Conservation (phyloP, 2,888 invertebrate species). For the Maniola hyperantus region DNA sequence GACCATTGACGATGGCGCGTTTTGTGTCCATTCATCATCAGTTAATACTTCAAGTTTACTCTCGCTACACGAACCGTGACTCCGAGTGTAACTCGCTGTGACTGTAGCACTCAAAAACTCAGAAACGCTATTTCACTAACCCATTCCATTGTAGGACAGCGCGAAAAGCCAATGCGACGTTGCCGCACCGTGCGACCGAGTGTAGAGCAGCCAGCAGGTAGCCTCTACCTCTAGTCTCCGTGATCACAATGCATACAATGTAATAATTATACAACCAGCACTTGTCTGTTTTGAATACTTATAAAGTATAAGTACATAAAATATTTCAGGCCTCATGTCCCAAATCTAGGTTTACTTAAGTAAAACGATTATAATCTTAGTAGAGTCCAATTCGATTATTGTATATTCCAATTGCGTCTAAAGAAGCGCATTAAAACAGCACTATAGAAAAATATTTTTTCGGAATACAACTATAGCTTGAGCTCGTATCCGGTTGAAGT, state of each 20-base stretch:
- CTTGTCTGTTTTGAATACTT: conserved; percentile 60
- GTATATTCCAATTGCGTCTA: neutral
- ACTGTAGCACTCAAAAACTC: conserved; percentile 52
- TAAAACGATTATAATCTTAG: conserved; percentile 51
- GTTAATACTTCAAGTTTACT: conserved; percentile 55
- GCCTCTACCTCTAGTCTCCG: conserved; percentile 56
- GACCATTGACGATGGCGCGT: conserved; percentile 46
- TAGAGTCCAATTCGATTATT: conserved; percentile 62
- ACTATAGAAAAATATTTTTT: neutral
- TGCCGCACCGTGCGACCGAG: conserved; percentile 77
- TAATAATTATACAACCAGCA: conserved; percentile 74
- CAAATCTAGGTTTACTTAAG: conserved; percentile 39
- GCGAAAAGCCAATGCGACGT: conserved; percentile 77
- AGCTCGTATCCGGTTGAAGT: conserved; percentile 31
- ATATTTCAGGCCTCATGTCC: conserved; percentile 69
- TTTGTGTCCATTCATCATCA: conserved; percentile 52
- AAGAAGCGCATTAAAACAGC: neutral
- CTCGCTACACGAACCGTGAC: conserved; percentile 56
- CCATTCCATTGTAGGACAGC: conserved; percentile 70
- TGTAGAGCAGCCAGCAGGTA: conserved; percentile 64
- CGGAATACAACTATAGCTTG: neutral
- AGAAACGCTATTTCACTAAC: conserved; percentile 63
- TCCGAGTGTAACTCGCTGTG: conserved; percentile 43
- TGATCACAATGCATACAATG: conserved; percentile 63
- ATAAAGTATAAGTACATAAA: conserved; percentile 40